phyloP scores from a whole-genome alignment of 2,888 invertebrate genomes.

The Drosophila limbata region DNA sequence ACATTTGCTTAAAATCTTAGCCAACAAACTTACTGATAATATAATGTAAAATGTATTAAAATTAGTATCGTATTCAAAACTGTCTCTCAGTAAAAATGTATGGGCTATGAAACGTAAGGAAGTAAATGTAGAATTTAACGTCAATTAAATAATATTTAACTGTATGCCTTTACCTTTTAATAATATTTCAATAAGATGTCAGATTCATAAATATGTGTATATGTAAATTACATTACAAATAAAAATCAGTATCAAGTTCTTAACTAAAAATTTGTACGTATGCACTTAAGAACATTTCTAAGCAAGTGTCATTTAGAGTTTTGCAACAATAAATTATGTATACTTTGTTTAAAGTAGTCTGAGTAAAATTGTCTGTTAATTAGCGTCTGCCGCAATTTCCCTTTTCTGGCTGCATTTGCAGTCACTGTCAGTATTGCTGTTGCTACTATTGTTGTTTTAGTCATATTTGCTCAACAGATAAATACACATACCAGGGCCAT shows the following conservation, averaged over 20 bases:
- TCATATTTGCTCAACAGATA: conserved; percentile 40
- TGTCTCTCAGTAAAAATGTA: too few species aligned
- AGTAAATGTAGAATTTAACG: too few species aligned
- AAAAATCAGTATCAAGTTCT: too few species aligned
- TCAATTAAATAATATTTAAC: too few species aligned
- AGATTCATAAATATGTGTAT: neutral
- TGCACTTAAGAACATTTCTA: neutral
- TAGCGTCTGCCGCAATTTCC: neutral
- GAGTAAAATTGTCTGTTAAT: neutral
- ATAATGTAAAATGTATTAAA: too few species aligned
- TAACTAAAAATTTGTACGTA: too few species aligned
- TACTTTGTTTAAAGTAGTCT: neutral
- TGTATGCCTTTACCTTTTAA: neutral
- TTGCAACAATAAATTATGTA: neutral
- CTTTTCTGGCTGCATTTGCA: conserved; percentile 17
- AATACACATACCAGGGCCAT: conserved; percentile 39
- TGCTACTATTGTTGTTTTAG: conserved; percentile 14
- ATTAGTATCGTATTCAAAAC: too few species aligned
- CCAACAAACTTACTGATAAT: too few species aligned
- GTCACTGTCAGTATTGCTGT: conserved; percentile 13
- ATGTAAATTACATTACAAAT: too few species aligned
- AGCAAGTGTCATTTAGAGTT: neutral
- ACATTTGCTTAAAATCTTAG: too few species aligned
- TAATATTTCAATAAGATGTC: neutral
- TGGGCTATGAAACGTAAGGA: too few species aligned